Base-by-base conservation (phyloP, 2,113 vertebrate genomes). In the Podiceps cristatus region DNA sequence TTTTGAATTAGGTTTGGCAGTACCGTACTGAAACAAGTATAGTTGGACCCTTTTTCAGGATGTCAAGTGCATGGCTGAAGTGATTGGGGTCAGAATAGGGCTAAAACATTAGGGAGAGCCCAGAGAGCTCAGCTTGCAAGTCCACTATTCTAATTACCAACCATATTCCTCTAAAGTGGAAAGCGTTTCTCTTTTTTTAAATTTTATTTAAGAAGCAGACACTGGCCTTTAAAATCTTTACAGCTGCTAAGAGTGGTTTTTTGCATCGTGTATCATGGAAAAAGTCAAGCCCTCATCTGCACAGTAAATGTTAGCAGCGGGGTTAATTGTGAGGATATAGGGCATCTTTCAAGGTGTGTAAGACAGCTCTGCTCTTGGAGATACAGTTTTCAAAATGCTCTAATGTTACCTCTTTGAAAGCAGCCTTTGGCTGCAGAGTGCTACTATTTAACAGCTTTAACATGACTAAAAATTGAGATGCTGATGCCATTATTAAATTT, bases 361-460 rank as follows among this genome's bases (percentile, higher is more conserved):
- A 92, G 96, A 86, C 81, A 91, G 47, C 72, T 82, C 31, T 63
- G 67, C 58, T 86, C 42, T 86, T 81, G 60, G 72, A 96, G 76
- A 67, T 50, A 52, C 6, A 42, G 23, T 78, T 90, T 90, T 82
- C 75, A 93, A 67, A 87, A 75, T 47, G 60, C 66, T 66, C 42
- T 81, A 56, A 71, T 71, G 77, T 56, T 47, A 31, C 67, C 56
- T 71, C 59, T 96, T 83, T 91, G 87, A 89, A 91, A 88, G 86
- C 77, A 85, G 73, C 80, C 80, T 95, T 95, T 92, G 83, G 86
- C 91, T 93, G 75, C 25, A 28, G 42, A 77, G n/a, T 82, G 75
- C 68, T 60, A 93, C 78, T 95, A 44, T 90, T 95, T 94, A 96
- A 73, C 95, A 86, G 93, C 86, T 94, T 91, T 95, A 93, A 60